Evolutionary conservation across 2,113 vertebrate species (phyloP).

Genomic region (Planiliza haematocheilus): DNA sequence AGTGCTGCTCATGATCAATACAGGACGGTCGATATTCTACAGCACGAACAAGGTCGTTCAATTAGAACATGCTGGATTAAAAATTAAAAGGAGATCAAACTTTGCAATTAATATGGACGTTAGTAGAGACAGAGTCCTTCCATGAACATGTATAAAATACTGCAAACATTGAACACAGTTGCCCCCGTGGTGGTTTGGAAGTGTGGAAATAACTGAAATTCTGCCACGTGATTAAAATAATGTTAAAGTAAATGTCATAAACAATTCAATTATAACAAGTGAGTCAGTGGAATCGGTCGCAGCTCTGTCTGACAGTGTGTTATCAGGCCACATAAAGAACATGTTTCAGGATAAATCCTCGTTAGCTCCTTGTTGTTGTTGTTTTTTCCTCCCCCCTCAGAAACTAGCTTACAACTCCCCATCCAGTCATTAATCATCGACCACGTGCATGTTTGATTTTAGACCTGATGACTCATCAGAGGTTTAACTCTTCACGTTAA

Average conservation of each 20-base stretch:
- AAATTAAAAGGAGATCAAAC: constrained; percentile 47
- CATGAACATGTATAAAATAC: constrained; percentile 23
- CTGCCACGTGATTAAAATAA: constrained; percentile 7
- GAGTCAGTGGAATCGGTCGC: constrained; percentile 44
- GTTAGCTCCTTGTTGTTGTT: constrained; percentile 26
- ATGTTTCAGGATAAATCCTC: constrained; percentile 42
- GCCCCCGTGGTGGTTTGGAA: too few species aligned
- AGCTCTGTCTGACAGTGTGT: constrained; percentile 27
- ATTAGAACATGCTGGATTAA: constrained; percentile 52
- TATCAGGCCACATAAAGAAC: constrained; percentile 37
- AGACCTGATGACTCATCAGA: constrained; percentile 75
- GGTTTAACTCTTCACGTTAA: constrained; percentile 69
- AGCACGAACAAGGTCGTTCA: constrained; percentile 46
- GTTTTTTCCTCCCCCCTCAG: constrained; percentile 10
- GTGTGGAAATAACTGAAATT: too few species aligned
- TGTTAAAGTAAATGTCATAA: neutral
- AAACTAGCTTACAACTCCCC: constrained; percentile 59
- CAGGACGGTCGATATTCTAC: constrained; percentile 51
- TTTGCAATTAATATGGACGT: constrained; percentile 41
- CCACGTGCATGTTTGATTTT: constrained; percentile 56
- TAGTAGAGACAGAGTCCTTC: constrained; percentile 6
- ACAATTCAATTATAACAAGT: constrained; percentile 26
- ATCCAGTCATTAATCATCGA: constrained; percentile 64
- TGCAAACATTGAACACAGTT: constrained; percentile 5
- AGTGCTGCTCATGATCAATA: constrained; percentile 48